phyloP scores from a whole-genome alignment of 2,888 invertebrate genomes.

The Spialia ferax region DNA sequence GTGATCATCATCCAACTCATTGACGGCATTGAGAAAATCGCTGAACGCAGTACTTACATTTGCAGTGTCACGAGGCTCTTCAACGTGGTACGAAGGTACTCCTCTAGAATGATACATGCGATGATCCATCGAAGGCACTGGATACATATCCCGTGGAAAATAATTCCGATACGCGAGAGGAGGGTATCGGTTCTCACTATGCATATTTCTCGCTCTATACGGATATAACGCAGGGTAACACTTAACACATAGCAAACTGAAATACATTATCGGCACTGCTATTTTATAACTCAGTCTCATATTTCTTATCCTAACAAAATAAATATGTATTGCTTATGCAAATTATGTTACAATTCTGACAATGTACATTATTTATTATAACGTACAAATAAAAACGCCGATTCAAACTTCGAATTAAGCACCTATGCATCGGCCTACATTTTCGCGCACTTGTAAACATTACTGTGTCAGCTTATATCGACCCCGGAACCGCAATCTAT shows the following conservation, averaged over 20 bases:
- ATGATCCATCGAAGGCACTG: slow-evolving; percentile 43
- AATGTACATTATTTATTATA: slow-evolving; percentile 4
- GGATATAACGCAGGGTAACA: slow-evolving; percentile 57
- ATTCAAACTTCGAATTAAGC: slow-evolving; percentile 22
- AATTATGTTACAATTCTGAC: slow-evolving; percentile 8
- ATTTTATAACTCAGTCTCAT: slow-evolving; percentile 17
- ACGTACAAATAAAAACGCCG: slow-evolving; percentile 8
- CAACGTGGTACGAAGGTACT: slow-evolving; percentile 41
- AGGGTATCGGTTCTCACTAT: slow-evolving; percentile 45
- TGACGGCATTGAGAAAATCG: slow-evolving; percentile 57
- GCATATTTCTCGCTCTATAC: slow-evolving; percentile 4
- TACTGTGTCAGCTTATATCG: slow-evolving; percentile 77
- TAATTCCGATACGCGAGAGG: slow-evolving; percentile 58
- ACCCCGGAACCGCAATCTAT: slow-evolving; percentile 78
- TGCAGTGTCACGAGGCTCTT: slow-evolving; percentile 44
- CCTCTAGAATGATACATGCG: slow-evolving; percentile 44
- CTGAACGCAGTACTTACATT: slow-evolving; percentile 51
- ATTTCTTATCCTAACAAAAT: background rate
- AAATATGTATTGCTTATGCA: slow-evolving; percentile 9
- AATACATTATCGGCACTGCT: slow-evolving; percentile 51
- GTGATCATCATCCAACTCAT: slow-evolving; percentile 52
- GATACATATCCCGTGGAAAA: slow-evolving; percentile 35
- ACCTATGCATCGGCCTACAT: slow-evolving; percentile 57
- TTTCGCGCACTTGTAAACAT: slow-evolving; percentile 59
- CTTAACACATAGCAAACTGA: slow-evolving; percentile 44